These are phyloP conservation scores for Scaptomyza flava DNA, from an alignment of 2,888 invertebrate species.

Conservation along the genomic window DNA sequence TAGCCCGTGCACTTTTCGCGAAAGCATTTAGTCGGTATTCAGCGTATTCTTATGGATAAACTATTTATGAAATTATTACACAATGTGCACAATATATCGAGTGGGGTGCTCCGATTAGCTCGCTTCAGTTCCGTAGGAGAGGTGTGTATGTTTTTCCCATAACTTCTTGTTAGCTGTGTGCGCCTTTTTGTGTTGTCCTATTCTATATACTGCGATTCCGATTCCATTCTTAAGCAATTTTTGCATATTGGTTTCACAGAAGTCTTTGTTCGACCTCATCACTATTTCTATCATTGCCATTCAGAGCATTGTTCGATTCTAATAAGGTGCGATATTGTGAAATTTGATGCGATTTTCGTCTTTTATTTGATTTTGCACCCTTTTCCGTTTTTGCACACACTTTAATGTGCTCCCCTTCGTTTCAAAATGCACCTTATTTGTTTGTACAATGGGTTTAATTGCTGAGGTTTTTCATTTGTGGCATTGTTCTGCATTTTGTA, in stretches of 20 bases:
- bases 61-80: constrained; percentile 79
- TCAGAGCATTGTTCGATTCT: constrained; percentile 65
- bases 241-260: constrained; percentile 54
- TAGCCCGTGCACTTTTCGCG: constrained; percentile 36
- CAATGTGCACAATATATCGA: constrained; percentile 72
- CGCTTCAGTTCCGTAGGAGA: constrained; percentile 29
- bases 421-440: constrained; percentile 26
- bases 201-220: constrained; percentile 17
- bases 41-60: constrained; percentile 76
- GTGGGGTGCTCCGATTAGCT: constrained; percentile 75
- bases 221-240: constrained; percentile 37
- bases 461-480: constrained; percentile 54
- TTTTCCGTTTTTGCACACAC: constrained; percentile 39
- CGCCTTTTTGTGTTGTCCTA: constrained; percentile 59
- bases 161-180: constrained; percentile 72
- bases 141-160: constrained; percentile 82
- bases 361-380: constrained; percentile 64
- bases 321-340: constrained; percentile 80
- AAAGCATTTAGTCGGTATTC: constrained; percentile 71
- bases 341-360: constrained; percentile 78
- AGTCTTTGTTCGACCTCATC: constrained; percentile 34
- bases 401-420: constrained; percentile 17
- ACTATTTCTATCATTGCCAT: constrained; percentile 43
- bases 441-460: constrained; percentile 49
- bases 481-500: constrained; percentile 46